phyloP scores from a whole-genome alignment of 2,113 vertebrate genomes.

The Lutjanus erythropterus region DNA sequence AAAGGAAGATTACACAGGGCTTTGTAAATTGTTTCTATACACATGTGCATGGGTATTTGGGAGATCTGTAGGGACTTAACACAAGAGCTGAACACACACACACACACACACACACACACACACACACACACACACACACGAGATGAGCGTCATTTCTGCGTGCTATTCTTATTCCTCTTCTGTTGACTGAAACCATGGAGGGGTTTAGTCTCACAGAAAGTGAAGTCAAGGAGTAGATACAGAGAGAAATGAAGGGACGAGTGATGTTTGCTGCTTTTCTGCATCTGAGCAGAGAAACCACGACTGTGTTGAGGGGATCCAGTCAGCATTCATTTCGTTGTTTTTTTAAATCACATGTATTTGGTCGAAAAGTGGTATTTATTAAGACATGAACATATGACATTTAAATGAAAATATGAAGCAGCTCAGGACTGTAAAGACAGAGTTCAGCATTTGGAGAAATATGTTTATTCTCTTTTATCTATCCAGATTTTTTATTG shows the following conservation, averaged over 20 bases:
- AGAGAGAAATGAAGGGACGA: slow-evolving; percentile 4
- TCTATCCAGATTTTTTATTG: too few relatives aligned
- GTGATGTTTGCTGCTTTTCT: slow-evolving; percentile 3
- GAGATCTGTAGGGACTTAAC: slow-evolving; percentile 78
- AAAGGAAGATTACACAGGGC: slow-evolving; percentile 82
- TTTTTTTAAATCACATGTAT: too few relatives aligned
- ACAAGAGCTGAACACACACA: slow-evolving; percentile 46
- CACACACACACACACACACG: slow-evolving; percentile 29
- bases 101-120: slow-evolving; percentile 41
- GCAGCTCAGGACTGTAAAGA: too few relatives aligned
- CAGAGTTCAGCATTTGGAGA: too few relatives aligned
- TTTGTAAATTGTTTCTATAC: slow-evolving; percentile 80
- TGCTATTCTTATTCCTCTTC: slow-evolving; percentile 34
- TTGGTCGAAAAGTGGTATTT: too few relatives aligned
- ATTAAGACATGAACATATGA: too few relatives aligned
- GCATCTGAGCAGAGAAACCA: neutral
- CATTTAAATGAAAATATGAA: too few relatives aligned
- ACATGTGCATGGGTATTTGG: slow-evolving; percentile 68
- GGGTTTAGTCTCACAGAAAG: neutral
- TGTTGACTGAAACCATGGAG: slow-evolving; percentile 29
- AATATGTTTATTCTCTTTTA: too few relatives aligned
- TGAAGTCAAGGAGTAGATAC: slow-evolving; percentile 27
- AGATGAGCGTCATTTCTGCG: slow-evolving; percentile 21
- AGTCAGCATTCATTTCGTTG: neutral
- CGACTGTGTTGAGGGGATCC: slow-evolving; percentile 2